phyloP scores from a whole-genome alignment of 2,113 vertebrate species.

The Thymallus thymallus region DNA sequence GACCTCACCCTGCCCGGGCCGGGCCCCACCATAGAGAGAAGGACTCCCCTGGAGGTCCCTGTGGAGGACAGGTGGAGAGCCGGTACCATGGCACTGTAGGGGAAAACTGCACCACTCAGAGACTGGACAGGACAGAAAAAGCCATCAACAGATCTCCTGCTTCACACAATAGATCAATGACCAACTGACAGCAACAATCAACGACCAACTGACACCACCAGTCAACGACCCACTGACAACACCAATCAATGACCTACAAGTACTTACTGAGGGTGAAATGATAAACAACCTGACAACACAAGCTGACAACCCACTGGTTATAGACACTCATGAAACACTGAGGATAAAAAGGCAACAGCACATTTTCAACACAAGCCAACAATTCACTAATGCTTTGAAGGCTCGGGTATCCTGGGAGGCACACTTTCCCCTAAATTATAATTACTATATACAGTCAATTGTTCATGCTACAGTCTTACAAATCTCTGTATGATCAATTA shows the following conservation, averaged over 20 bases:
- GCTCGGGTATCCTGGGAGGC: neutral
- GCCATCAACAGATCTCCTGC: neutral
- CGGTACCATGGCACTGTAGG: neutral
- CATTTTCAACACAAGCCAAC: neutral
- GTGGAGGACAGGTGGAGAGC: conserved; percentile 2
- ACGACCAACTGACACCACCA: neutral
- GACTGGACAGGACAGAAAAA: neutral
- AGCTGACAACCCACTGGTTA: conserved; percentile 2
- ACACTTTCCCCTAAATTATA: conserved; percentile 13
- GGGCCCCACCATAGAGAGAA: too few relatives aligned
- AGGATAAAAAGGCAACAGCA: neutral
- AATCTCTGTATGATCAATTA: neutral
- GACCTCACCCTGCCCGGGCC: neutral
- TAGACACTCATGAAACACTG: neutral
- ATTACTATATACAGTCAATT: conserved; percentile 25
- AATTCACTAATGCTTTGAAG: neutral
- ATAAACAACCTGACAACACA: neutral
- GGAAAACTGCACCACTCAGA: neutral
- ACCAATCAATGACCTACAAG: neutral
- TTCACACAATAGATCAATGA: neutral
- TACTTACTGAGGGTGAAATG: neutral
- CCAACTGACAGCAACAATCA: neutral
- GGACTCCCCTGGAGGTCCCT: neutral
- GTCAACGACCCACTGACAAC: neutral
- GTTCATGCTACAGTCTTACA: conserved; percentile 20